These are phyloP conservation scores for Rhizomys pruinosus DNA, from an alignment of 2,113 vertebrate genomes.

Conservation along the genomic window DNA sequence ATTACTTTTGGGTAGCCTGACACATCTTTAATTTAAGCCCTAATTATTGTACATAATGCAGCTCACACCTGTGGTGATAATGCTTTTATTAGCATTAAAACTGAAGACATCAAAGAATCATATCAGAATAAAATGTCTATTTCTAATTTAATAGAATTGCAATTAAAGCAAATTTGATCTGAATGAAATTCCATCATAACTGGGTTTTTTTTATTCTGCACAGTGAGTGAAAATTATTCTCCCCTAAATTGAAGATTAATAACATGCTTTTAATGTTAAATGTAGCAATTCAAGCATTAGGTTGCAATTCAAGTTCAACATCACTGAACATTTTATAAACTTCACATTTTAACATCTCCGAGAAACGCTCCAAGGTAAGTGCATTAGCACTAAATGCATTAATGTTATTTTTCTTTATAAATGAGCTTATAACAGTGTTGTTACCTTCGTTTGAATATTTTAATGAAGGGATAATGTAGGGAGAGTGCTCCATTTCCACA, in stretches of 20 bases:
- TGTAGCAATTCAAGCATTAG: conserved; percentile 79
- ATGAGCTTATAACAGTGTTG: conserved; percentile 80
- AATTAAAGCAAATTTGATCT: conserved; percentile 83
- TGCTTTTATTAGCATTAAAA: conserved; percentile 83
- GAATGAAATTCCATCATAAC: conserved; percentile 80
- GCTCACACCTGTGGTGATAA: conserved; percentile 84
- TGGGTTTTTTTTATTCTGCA: conserved; percentile 67
- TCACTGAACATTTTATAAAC: conserved; percentile 80
- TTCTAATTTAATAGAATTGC: conserved; percentile 84
- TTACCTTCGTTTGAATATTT: conserved; percentile 75
- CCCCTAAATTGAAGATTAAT: conserved; percentile 83
- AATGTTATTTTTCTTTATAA: conserved; percentile 86
- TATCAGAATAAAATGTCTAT: conserved; percentile 81
- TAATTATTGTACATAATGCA: conserved; percentile 83
- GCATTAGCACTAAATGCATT: conserved; percentile 83
- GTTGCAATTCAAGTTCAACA: conserved; percentile 79
- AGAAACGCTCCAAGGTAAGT: conserved; percentile 79
- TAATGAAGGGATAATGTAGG: conserved; percentile 79
- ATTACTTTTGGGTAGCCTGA: conserved; percentile 78
- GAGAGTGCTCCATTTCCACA: conserved; percentile 78
- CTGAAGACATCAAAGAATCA: conserved; percentile 83
- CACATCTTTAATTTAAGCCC: conserved; percentile 81
- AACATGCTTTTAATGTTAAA: conserved; percentile 81
- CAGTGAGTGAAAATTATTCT: conserved; percentile 81
- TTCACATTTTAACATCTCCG: conserved; percentile 80